phyloP scores from a whole-genome alignment of 1,140 invertebrate genomes.

The Amphibalanus amphitrite region DNA sequence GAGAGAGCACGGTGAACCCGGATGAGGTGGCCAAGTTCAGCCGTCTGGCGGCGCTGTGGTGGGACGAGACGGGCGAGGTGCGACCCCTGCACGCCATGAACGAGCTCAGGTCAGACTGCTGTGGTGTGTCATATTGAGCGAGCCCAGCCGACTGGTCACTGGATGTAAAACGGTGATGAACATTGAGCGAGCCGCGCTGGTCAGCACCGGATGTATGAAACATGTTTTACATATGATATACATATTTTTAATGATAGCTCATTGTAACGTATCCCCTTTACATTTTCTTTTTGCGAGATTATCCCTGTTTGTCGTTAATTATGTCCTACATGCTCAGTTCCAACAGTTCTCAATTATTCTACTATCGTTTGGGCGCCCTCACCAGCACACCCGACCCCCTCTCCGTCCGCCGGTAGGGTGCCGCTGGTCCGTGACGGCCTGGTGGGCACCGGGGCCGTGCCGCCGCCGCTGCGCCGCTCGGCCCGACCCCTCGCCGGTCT shows the following conservation, averaged over 20 bases:
- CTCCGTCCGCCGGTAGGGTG: conserved; percentile 30
- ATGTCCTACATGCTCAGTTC: neutral
- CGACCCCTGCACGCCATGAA: conserved; percentile 35
- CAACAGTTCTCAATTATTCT: neutral
- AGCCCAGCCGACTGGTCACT: neutral
- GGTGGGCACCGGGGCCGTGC: conserved; percentile 28
- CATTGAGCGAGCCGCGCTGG: too few relatives aligned
- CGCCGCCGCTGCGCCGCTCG: conserved; percentile 19
- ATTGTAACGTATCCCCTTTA: neutral
- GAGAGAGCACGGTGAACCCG: conserved; percentile 13
- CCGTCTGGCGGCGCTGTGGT: conserved; percentile 29
- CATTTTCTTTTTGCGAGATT: neutral
- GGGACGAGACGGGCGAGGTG: conserved; percentile 30
- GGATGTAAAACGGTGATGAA: too few relatives aligned
- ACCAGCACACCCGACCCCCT: neutral
- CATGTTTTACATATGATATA: too few relatives aligned
- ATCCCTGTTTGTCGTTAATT: neutral
- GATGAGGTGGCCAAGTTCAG: conserved; percentile 31
- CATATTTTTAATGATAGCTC: neutral
- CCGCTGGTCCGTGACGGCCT: conserved; percentile 56
- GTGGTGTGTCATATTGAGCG: neutral
- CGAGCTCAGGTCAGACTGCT: conserved; percentile 19
- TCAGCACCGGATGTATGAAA: too few relatives aligned
- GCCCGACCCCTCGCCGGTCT: conserved; percentile 40
- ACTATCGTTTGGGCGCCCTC: neutral